Conservation (phyloP, 2,797 vertebrate species). For the Notamacropus eugenii region DNA sequence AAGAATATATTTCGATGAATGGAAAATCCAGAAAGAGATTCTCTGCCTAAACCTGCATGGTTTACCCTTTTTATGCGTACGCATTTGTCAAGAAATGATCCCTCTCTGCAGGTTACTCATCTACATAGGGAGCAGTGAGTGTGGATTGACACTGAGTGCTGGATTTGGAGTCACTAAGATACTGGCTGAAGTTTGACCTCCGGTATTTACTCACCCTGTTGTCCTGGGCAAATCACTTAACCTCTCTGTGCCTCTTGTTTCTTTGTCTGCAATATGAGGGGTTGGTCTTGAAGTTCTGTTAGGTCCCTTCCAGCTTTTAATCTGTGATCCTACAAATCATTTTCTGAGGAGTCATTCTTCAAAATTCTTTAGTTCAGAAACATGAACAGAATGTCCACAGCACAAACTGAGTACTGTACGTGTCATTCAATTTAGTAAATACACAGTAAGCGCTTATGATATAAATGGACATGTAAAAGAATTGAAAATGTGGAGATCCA, state of each 20-base stretch:
- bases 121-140: background rate
- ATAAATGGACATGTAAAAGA: background rate
- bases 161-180: background rate
- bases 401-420: background rate
- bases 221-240: background rate
- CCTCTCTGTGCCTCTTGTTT: background rate
- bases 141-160: background rate
- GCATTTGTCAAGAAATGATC: background rate
- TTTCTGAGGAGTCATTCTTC: background rate
- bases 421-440: background rate
- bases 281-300: background rate
- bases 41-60: background rate
- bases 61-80: background rate
- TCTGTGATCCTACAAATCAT: background rate
- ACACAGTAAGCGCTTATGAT: background rate
- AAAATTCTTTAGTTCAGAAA: background rate
- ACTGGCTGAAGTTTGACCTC: background rate
- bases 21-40: background rate
- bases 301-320: background rate
- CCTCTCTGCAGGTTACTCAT: background rate
- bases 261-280: background rate
- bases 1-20: background rate
- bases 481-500: background rate
- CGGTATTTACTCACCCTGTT: background rate
- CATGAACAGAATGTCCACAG: background rate